Evolutionary conservation across 2,888 invertebrate genomes (phyloP), one percentile per base, ranked within the genome.

Genomic region (Agrochola lota): DNA sequence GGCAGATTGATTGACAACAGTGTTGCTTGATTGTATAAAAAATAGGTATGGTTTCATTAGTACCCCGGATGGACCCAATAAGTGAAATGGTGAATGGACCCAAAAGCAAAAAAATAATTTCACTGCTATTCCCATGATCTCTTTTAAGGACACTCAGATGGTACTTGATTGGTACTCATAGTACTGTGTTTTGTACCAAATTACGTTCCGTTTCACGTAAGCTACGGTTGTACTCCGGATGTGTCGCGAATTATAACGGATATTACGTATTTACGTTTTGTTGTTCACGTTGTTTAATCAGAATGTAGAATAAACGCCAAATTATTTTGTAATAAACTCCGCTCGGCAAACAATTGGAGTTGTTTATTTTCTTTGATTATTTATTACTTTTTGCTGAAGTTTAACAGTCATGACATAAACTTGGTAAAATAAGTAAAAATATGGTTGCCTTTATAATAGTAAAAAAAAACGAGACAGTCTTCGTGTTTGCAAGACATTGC

Each of bases 261-360:
- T 80, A 78, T 74, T 67, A 80, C 59, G 46, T 74, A 40, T 9
- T 8, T 40, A 52, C 59, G 35, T 80, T 66, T 43, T 59, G 17
- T 20, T 43, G 26, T 71, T 71, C 15, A 9, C 20, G 11, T 40
- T 64, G 72, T 72, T 35, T 49, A 40, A 15, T 15, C 23, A 23
- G 43, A 46, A 55, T 60, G 59, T 78, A 60, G 57, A 71, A 30
- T 64, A 78, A 35, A 57, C 63, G 26, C 55, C 20, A 66, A 67
- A 73, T 66, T 80, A 59, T 74, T 60, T 64, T 60, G 78, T 73
- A 66, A 80, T 60, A 17, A 67, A 74, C 30, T 60, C 26, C 23
- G 43, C 17, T 75, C 11, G 11, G 35, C 26, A 23, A 78, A 79
- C 60, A 80, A 35, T 15, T 59, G 5, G 5, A 60, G 57, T 73